Conservation (phyloP, 2,113 vertebrate genomes). For the Okapia johnstoni region DNA sequence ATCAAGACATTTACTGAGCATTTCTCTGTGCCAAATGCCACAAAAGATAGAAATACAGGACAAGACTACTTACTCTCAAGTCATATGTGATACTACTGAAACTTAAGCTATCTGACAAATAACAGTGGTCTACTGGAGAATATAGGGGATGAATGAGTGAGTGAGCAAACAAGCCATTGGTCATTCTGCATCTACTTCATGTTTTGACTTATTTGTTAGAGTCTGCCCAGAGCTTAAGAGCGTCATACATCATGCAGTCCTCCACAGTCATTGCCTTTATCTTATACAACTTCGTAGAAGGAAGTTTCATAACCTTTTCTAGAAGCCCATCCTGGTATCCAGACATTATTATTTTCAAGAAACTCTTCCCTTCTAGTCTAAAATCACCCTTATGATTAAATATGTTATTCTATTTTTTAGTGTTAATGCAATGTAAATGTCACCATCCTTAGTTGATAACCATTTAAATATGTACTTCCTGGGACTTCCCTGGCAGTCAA, state of each 20-base stretch:
- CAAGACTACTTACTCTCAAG: neutral
- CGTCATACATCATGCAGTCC: neutral
- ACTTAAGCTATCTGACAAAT: neutral
- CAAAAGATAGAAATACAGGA: neutral
- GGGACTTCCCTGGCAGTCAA: neutral
- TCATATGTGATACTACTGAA: neutral
- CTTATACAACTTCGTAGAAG: neutral
- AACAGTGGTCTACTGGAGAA: neutral
- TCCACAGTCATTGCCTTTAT: neutral
- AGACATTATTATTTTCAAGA: neutral
- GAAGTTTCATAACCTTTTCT: neutral
- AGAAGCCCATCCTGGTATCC: neutral
- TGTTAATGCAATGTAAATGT: neutral
- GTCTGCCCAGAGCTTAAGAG: neutral
- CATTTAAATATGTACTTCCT: neutral
- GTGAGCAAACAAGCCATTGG: neutral
- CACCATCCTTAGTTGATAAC: constrained; percentile 9
- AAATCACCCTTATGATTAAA: neutral
- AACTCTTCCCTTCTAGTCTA: neutral
- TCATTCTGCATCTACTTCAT: neutral
- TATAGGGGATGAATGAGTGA: neutral
- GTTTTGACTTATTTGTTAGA: constrained; percentile 1
- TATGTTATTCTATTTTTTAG: neutral
- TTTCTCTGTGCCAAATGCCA: neutral
- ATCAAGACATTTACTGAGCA: neutral